A percentile compares a stretch with the other conserved stretches of the same genome.
These are phyloP conservation scores for Lasioglossum zephyrum DNA, from an alignment of 2,888 invertebrate species.

Conservation along the genomic window DNA sequence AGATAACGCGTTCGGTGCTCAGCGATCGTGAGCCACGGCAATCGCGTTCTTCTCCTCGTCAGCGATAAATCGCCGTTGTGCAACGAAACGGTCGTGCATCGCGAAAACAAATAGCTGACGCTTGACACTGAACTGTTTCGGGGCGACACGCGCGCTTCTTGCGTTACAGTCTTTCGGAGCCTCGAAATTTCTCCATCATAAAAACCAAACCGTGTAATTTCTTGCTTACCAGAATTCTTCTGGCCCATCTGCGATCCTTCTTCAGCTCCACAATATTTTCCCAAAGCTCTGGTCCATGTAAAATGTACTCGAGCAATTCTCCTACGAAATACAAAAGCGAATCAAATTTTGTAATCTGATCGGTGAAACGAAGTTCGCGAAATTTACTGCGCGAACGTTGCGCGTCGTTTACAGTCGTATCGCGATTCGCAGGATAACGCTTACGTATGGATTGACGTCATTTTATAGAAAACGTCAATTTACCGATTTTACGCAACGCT, in stretches of 20 bases:
- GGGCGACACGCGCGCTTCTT: not conserved
- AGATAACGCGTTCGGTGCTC: constrained; percentile 34
- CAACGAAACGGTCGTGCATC: constrained; percentile 55
- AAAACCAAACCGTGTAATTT: not conserved
- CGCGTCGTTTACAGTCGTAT: not conserved
- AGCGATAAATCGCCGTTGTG: constrained; percentile 64
- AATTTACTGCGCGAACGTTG: not conserved
- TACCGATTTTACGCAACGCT: constrained; percentile 35
- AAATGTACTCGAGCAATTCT: not conserved
- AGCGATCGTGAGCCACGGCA: constrained; percentile 34
- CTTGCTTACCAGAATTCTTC: not conserved
- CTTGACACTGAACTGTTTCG: constrained; percentile 55
- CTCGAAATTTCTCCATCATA: not conserved
- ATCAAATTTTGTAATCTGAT: not conserved
- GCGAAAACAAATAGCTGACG: constrained; percentile 62
- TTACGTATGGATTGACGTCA: constrained; percentile 50
- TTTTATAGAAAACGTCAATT: constrained; percentile 39
- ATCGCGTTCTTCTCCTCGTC: constrained; percentile 46
- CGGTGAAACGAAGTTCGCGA: not conserved
- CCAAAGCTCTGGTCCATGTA: not conserved
- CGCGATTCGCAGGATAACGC: constrained; percentile 1
- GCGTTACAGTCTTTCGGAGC: constrained; percentile 15
- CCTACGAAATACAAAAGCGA: not conserved
- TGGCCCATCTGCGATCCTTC: not conserved
- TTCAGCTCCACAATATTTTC: not conserved